Percentiles rank a stretch among this genome's conserved stretches.
Evolutionary conservation across 1,140 invertebrate species (phyloP).

Genomic region (Euura lappo): DNA sequence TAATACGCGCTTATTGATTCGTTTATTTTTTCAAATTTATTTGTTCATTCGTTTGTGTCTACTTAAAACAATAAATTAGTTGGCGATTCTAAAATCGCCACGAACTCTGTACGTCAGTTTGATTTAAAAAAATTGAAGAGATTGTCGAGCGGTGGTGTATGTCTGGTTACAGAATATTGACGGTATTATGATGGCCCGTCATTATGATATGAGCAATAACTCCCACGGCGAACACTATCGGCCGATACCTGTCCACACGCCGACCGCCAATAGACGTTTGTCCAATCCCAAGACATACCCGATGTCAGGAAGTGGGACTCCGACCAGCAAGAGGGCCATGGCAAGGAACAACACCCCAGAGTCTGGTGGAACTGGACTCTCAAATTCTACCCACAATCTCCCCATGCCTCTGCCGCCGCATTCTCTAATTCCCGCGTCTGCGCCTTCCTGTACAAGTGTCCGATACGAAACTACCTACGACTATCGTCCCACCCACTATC

Average conservation of each 20-base stretch:
- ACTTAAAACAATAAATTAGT: too few species aligned
- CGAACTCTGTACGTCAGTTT: too few species aligned
- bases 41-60: too few species aligned
- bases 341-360: neutral
- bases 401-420: slow-evolving; percentile 18
- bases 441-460: slow-evolving; percentile 18
- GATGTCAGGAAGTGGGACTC: slow-evolving; percentile 52
- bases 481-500: slow-evolving; percentile 58
- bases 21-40: too few species aligned
- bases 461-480: slow-evolving; percentile 52
- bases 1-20: too few species aligned
- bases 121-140: slow-evolving; percentile 33
- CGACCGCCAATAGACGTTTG: slow-evolving; percentile 46
- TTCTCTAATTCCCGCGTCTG: slow-evolving; percentile 38
- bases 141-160: slow-evolving; percentile 58
- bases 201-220: slow-evolving; percentile 52
- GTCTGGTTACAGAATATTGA: slow-evolving; percentile 64
- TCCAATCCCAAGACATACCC: slow-evolving; percentile 33
- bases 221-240: slow-evolving; percentile 58
- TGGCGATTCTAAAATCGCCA: too few species aligned
- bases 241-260: slow-evolving; percentile 56
- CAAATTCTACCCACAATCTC: neutral
- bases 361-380: neutral
- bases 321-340: slow-evolving; percentile 33
- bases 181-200: slow-evolving; percentile 61